Evolutionary conservation across 2,797 vertebrate species (phyloP).

Genomic region (Acestrorhynchus altus): DNA sequence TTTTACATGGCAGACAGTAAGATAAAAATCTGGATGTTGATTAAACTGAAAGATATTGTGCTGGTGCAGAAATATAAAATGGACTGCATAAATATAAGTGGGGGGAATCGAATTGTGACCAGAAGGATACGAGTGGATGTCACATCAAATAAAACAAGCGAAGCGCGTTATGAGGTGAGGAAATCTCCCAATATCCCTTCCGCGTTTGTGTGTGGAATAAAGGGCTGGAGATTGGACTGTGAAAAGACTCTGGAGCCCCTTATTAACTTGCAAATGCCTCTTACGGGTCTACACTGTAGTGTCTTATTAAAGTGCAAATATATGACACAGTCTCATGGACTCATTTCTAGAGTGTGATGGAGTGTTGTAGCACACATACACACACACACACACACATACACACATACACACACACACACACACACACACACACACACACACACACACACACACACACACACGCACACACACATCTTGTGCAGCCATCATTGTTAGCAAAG

Average conservation of each 20-base stretch:
- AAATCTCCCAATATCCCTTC: constrained; percentile 54
- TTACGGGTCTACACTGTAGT: constrained; percentile 49
- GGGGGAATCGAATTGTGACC: constrained; percentile 58
- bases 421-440: constrained; percentile 3
- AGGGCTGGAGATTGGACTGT: constrained; percentile 48
- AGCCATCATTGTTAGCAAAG: constrained; percentile 22
- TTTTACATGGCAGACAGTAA: constrained; percentile 28
- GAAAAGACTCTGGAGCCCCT: constrained; percentile 56
- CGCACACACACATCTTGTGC: constrained; percentile 10
- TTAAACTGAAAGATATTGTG: constrained; percentile 64
- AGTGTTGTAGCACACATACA: constrained; percentile 24
- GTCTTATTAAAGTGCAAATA: constrained; percentile 65
- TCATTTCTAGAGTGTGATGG: constrained; percentile 16
- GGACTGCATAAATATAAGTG: constrained; percentile 59
- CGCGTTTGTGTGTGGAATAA: constrained; percentile 37
- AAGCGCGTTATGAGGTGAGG: constrained; percentile 64
- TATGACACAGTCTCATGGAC: constrained; percentile 44
- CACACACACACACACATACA: constrained; percentile 11
- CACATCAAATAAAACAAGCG: constrained; percentile 72
- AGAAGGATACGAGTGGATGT: constrained; percentile 60
- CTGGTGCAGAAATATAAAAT: constrained; percentile 40
- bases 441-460: neutral
- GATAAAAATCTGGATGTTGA: constrained; percentile 60
- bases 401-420: neutral
- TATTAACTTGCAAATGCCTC: constrained; percentile 63